phyloP scores from a whole-genome alignment of 2,797 vertebrate genomes.

The Amniataba percoides region DNA sequence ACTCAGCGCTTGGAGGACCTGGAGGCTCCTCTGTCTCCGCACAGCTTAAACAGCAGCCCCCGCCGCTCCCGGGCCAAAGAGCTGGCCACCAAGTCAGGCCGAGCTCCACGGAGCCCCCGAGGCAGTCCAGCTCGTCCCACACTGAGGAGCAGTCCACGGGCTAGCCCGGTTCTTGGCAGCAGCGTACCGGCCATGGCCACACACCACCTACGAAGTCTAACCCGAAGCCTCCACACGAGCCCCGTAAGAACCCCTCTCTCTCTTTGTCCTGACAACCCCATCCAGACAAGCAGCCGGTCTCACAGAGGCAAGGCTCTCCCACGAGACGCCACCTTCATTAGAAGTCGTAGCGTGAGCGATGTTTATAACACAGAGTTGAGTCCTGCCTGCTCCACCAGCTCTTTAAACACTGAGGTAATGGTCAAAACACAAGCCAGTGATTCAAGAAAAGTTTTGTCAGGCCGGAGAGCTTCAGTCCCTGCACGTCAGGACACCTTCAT shows the following conservation, averaged over 20 bases:
- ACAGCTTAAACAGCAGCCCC: slow-evolving; percentile 83
- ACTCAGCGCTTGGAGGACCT: slow-evolving; percentile 89
- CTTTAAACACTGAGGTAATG: slow-evolving; percentile 55
- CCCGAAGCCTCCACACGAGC: slow-evolving; percentile 86
- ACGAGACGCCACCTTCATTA: slow-evolving; percentile 83
- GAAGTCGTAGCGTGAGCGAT: slow-evolving; percentile 78
- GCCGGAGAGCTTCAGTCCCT: slow-evolving; percentile 69
- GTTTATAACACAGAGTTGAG: slow-evolving; percentile 51
- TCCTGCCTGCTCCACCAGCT: slow-evolving; percentile 51
- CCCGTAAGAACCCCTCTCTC: slow-evolving; percentile 85
- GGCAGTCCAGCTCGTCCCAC: slow-evolving; percentile 77
- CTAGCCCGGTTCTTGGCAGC: slow-evolving; percentile 81
- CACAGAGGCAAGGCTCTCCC: slow-evolving; percentile 55
- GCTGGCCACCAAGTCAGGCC: slow-evolving; percentile 81
- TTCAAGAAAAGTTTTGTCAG: slow-evolving; percentile 40
- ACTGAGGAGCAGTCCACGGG: slow-evolving; percentile 82
- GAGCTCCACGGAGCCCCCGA: slow-evolving; percentile 81
- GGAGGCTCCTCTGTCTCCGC: slow-evolving; percentile 78
- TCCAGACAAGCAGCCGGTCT: slow-evolving; percentile 40
- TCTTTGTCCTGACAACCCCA: slow-evolving; percentile 51
- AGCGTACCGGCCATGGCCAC: slow-evolving; percentile 72
- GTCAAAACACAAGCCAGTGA: slow-evolving; percentile 41
- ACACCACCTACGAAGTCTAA: slow-evolving; percentile 79
- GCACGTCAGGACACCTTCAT: slow-evolving; percentile 83
- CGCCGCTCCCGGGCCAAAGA: slow-evolving; percentile 83